These are phyloP conservation scores for Mobula birostris DNA, from an alignment of 2,113 vertebrate species.

Conservation along the genomic window DNA sequence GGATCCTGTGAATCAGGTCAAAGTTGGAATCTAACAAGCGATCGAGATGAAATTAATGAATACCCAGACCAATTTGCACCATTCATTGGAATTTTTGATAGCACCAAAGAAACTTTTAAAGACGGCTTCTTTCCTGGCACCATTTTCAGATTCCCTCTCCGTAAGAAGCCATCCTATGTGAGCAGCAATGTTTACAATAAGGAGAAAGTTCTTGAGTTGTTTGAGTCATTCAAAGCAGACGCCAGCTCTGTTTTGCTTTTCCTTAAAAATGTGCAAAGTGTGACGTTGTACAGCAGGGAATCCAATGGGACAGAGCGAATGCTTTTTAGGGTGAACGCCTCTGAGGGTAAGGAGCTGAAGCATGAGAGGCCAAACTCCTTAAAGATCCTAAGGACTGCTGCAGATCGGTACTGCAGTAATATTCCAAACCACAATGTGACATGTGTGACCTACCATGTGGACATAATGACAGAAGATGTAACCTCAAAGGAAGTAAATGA, in stretches of 20 bases:
- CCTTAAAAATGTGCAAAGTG: slow-evolving; percentile 83
- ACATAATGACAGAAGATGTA: slow-evolving; percentile 76
- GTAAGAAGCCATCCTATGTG: slow-evolving; percentile 80
- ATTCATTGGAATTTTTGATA: slow-evolving; percentile 82
- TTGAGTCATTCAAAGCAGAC: slow-evolving; percentile 90
- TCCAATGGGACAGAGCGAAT: slow-evolving; percentile 76
- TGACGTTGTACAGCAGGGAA: slow-evolving; percentile 81
- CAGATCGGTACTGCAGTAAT: slow-evolving; percentile 76
- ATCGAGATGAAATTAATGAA: slow-evolving; percentile 82
- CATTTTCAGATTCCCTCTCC: slow-evolving; percentile 90
- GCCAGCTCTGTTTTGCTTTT: slow-evolving; percentile 92
- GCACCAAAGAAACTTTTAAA: slow-evolving; percentile 75
- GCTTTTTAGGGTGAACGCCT: slow-evolving; percentile 80
- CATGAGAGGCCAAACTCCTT: slow-evolving; percentile 75
- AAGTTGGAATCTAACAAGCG: slow-evolving; percentile 90
- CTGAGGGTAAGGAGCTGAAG: slow-evolving; percentile 67
- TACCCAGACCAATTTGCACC: slow-evolving; percentile 87
- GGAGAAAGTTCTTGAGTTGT: slow-evolving; percentile 88
- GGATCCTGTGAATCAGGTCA: slow-evolving; percentile 90
- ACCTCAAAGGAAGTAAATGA: slow-evolving; percentile 70
- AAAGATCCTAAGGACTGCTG: slow-evolving; percentile 71
- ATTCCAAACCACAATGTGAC: slow-evolving; percentile 69
- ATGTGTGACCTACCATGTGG: slow-evolving; percentile 82
- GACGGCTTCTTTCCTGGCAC: slow-evolving; percentile 84
- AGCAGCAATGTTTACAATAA: slow-evolving; percentile 90